A percentile compares a stretch with the other conserved stretches of the same genome.
phyloP scores from a whole-genome alignment of 1,140 invertebrate genomes.

The Philopotamus ludificatus region DNA sequence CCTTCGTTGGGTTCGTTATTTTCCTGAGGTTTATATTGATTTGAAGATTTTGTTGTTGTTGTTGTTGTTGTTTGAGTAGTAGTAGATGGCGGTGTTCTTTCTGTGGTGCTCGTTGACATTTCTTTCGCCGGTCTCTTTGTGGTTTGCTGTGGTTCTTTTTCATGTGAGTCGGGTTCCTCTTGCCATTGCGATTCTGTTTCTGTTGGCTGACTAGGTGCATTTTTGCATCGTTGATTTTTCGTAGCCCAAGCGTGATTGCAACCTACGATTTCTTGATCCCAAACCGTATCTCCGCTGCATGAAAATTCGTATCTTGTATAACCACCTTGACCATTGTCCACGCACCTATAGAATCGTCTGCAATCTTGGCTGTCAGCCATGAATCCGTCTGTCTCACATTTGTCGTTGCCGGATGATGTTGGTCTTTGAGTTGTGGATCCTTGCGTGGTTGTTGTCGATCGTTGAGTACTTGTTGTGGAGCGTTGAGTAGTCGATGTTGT shows the following conservation, averaged over 20 bases:
- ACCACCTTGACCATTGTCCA: constrained; percentile 49
- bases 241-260: constrained; percentile 62
- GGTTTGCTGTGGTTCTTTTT: constrained; percentile 4
- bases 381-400: constrained; percentile 59
- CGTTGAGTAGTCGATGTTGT: constrained; percentile 39
- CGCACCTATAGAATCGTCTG: constrained; percentile 63
- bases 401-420: constrained; percentile 35
- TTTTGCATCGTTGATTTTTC: constrained; percentile 38
- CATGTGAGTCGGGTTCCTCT: not conserved
- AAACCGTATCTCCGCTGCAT: constrained; percentile 62
- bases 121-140: constrained; percentile 6
- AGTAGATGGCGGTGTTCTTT: not conserved
- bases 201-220: constrained; percentile 2
- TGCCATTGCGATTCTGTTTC: constrained; percentile 11
- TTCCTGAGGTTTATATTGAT: not conserved
- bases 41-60: not conserved
- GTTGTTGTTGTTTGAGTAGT: not conserved
- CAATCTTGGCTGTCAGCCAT: constrained; percentile 60
- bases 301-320: constrained; percentile 58
- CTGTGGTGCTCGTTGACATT: not conserved
- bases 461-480: constrained; percentile 22
- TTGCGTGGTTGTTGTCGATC: constrained; percentile 17
- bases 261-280: constrained; percentile 55
- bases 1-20: not conserved
- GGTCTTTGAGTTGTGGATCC: constrained; percentile 28